Conservation (phyloP, 2,797 vertebrate genomes). For the Acridotheres tristis region DNA sequence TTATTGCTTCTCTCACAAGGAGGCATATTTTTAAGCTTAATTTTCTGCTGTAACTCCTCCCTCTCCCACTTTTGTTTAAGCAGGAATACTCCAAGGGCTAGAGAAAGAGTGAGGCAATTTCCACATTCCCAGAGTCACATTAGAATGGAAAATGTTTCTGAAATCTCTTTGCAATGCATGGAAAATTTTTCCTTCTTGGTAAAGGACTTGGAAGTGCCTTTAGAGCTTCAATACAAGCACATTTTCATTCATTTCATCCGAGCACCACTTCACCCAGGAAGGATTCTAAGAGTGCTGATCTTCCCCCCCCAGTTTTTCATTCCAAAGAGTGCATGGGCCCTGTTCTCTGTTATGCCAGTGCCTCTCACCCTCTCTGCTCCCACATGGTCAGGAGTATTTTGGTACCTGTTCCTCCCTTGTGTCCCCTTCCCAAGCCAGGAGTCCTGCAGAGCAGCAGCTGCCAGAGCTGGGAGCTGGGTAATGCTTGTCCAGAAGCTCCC, state of each 20-base stretch:
- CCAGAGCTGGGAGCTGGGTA: neutral
- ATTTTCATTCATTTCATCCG: neutral
- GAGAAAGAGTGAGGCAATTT: neutral
- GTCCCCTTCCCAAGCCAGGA: neutral
- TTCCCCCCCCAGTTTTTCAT: neutral
- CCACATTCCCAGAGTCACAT: neutral
- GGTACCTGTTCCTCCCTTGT: neutral
- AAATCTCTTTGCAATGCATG: neutral
- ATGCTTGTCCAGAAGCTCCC: neutral
- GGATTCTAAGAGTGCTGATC: neutral
- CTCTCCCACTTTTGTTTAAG: neutral
- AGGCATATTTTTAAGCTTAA: constrained; percentile 13
- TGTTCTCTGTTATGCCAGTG: neutral
- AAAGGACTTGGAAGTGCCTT: neutral
- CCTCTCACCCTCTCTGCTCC: neutral
- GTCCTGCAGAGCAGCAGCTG: neutral
- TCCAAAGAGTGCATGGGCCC: neutral
- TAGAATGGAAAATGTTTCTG: neutral
- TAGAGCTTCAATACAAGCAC: neutral
- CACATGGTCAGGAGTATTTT: neutral
- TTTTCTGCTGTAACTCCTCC: constrained; percentile 6
- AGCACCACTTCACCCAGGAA: neutral
- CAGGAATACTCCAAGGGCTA: neutral
- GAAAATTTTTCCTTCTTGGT: neutral
- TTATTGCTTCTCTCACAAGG: constrained; percentile 18